Percentiles rank a stretch among this genome's conserved stretches.
phyloP scores from a whole-genome alignment of 2,888 invertebrate species.

The Homarus gammarus region DNA sequence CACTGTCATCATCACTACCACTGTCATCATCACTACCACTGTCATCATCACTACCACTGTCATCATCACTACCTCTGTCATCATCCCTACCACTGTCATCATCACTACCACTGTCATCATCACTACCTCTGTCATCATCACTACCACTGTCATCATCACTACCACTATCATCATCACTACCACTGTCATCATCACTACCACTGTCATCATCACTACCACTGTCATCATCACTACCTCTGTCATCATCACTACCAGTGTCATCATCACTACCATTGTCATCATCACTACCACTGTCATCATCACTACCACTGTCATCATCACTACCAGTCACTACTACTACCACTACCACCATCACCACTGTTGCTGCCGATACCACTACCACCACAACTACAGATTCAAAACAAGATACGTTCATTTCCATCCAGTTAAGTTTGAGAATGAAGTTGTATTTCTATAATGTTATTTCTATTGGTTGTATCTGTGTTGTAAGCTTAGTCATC shows the following conservation, averaged over 20 bases:
- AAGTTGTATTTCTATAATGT: too few species aligned
- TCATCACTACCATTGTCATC: conserved; percentile 14
- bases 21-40: conserved; percentile 7
- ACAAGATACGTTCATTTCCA: background rate
- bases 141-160: background rate
- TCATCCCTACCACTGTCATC: conserved; percentile 5
- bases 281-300: conserved; percentile 3
- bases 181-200: conserved; percentile 5
- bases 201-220: conserved; percentile 22
- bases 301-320: background rate
- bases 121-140: background rate
- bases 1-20: conserved; percentile 11
- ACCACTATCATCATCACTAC: conserved; percentile 10
- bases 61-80: conserved; percentile 21
- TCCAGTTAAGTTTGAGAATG: too few species aligned
- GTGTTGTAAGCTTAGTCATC: too few species aligned
- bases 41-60: conserved; percentile 15
- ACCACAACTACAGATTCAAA: background rate
- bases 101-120: conserved; percentile 17
- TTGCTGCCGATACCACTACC: too few species aligned
- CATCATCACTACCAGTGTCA: conserved; percentile 10
- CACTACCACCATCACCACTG: background rate
- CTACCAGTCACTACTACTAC: too few species aligned
- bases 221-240: conserved; percentile 18
- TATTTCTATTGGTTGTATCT: too few species aligned